Conservation (phyloP, 35 echinoderm and acorn worm genomes). For the Anneissia japonica region DNA sequence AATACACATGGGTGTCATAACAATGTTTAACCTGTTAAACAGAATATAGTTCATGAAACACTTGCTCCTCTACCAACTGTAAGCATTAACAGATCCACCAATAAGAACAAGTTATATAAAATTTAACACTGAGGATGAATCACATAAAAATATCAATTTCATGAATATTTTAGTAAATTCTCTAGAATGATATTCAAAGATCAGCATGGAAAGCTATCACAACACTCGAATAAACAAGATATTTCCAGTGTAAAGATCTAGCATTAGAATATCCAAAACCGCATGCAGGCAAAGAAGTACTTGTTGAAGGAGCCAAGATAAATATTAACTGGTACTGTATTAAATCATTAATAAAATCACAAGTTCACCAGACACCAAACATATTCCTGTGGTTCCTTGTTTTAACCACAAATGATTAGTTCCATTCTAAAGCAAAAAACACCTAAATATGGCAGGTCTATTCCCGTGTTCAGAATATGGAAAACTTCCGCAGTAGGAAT, state of each 20-base stretch:
- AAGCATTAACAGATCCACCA: background rate
- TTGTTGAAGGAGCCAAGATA: background rate
- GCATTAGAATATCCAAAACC: background rate
- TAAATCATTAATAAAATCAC: no score
- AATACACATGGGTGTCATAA: background rate
- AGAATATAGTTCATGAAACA: background rate
- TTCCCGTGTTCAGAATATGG: background rate
- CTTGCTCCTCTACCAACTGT: background rate
- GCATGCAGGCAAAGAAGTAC: background rate
- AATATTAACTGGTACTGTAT: no score
- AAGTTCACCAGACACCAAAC: background rate
- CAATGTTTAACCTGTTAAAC: background rate
- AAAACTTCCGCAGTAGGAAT: background rate
- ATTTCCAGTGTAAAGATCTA: background rate
- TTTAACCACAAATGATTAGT: background rate
- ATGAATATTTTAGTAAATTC: background rate
- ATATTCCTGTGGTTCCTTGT: background rate
- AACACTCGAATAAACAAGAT: background rate
- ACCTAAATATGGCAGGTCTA: background rate
- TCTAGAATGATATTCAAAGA: background rate
- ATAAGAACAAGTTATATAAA: background rate
- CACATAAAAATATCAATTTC: background rate
- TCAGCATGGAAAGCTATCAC: background rate
- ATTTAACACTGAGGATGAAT: background rate
- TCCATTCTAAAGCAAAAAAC: background rate